A percentile compares a stretch with the other conserved stretches of the same genome.
Conservation (phyloP, 2,113 vertebrate species). For the Mohoua ochrocephala region DNA sequence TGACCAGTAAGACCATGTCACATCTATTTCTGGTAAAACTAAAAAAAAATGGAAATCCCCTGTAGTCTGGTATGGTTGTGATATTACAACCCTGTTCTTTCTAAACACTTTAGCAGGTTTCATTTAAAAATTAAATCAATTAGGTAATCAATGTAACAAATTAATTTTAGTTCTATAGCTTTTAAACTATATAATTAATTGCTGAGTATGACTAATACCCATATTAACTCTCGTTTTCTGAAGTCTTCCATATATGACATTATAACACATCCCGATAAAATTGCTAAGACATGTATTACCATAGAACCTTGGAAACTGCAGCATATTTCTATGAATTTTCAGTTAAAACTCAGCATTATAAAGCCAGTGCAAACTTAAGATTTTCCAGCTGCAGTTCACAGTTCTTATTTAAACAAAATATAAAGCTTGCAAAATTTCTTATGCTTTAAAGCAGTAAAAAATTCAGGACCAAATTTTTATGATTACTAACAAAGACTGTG, state of each 20-base stretch:
- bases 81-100: not conserved
- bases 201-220: not conserved
- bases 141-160: not conserved
- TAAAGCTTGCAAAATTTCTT: not conserved
- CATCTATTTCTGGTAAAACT: not conserved
- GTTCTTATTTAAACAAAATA: not conserved
- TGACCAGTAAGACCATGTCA: not conserved
- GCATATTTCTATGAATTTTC: not conserved
- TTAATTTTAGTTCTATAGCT: not conserved
- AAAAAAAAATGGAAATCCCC: not conserved
- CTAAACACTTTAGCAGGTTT: not conserved
- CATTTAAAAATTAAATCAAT: not conserved
- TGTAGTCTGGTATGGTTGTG: not conserved
- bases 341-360: not conserved
- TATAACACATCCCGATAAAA: not conserved
- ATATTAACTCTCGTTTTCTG: not conserved
- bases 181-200: not conserved
- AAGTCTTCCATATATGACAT: not conserved
- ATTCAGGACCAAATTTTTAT: not conserved
- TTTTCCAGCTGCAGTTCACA: not conserved
- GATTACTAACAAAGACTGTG: not conserved
- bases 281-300: not conserved
- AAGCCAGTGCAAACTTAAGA: not conserved
- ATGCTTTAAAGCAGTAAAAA: not conserved
- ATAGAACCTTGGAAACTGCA: not conserved